Base-by-base conservation (phyloP, 2,888 invertebrate genomes). In the Sepiola atlantica region DNA sequence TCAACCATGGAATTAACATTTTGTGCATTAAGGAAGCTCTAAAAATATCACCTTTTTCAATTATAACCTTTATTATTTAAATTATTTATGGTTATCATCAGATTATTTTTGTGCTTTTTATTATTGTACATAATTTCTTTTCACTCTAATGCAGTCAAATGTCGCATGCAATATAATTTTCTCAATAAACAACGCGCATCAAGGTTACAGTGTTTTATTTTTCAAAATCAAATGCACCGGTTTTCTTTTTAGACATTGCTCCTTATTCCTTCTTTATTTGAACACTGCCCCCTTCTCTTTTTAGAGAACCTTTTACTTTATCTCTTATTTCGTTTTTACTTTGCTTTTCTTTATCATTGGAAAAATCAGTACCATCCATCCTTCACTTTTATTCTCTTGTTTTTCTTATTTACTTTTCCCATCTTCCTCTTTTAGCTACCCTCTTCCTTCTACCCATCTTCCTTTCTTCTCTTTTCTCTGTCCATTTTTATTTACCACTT, bases 171-270 rank as follows among this genome's bases (percentile, higher is more conserved):
- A 77, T 77, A 77, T 77, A n/a, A n/a, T 77, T 77, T 28, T n/a
- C 28, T 77, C 77, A 32, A 32, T 77, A 32, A 77, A 77, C 77
- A 77, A 77, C 77, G n/a, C 4, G 32, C 14, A 12, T 77, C 77
- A 77, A 77, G 77, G 77, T 77, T 77, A 77, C 77, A 77, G 24
- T 77, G 77, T 77, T 77, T 77, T 77, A 77, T 77, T n/a, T n/a
- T 77, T 77, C n/a, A 32, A 77, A 77, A n/a, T 77, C 10, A 77
- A 77, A n/a, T 77, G 32, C n/a, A 77, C n/a, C 4, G 77, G 14
- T 18, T 16, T 18, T n/a, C n/a, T 77, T 32, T 16, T 77, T 77
- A 14, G 10, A 61, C 3, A n/a, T 77, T 3, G 10, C n/a, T 77
- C 4, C n/a, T n/a, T 77, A 16, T 32, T n/a, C 14, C 32, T 20